These are phyloP conservation scores for Calliphora vomitoria DNA, from an alignment of 2,888 invertebrate genomes.

Conservation along the genomic window DNA sequence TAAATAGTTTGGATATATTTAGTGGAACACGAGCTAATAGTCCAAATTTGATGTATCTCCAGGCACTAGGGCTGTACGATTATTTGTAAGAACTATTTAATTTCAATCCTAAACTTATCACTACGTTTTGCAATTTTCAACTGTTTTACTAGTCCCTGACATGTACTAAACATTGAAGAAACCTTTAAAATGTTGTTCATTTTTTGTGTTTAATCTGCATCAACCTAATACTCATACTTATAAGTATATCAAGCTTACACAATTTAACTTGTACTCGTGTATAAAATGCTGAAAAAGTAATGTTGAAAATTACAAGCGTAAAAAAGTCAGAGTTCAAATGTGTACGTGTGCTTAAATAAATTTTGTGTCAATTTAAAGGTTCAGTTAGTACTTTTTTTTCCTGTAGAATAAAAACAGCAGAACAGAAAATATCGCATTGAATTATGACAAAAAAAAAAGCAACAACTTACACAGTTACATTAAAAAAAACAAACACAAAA, in stretches of 20 bases:
- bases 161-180: too few species aligned
- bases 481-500: neutral
- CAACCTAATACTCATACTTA: neutral
- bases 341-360: constrained; percentile 2
- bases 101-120: too few species aligned
- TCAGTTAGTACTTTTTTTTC: constrained; percentile 5
- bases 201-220: neutral
- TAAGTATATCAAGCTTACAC: neutral
- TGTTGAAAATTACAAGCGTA: constrained; percentile 15
- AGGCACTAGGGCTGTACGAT: too few species aligned
- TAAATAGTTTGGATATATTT: too few species aligned
- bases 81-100: too few species aligned
- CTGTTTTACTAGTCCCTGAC: too few species aligned
- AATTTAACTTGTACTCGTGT: neutral
- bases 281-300: constrained; percentile 22
- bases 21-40: too few species aligned
- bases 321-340: constrained; percentile 36
- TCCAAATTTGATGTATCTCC: too few species aligned
- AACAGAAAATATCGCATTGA: constrained; percentile 10
- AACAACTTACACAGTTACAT: neutral
- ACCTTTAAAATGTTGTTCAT: too few species aligned
- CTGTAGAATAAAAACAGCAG: neutral
- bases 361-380: constrained; percentile 40
- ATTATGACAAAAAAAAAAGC: neutral
- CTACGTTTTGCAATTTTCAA: too few species aligned